phyloP scores from a whole-genome alignment of 2,113 vertebrate genomes.

The Telmatochromis brachygnathus region DNA sequence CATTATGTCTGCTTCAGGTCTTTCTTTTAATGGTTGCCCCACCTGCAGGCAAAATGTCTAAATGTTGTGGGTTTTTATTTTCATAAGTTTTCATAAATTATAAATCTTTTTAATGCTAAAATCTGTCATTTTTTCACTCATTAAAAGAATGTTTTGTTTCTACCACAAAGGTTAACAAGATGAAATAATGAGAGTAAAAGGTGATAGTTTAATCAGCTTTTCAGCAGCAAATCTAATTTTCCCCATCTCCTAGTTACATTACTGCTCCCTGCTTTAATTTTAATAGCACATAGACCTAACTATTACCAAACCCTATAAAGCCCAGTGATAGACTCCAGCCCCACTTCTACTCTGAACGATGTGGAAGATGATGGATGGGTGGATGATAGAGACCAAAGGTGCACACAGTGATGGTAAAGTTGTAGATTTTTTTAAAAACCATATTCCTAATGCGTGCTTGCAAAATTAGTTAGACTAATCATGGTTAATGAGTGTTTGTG shows the following conservation, averaged over 20 bases:
- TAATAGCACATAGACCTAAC: accelerated
- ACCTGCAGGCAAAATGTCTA: not conserved
- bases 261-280: not conserved
- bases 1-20: not conserved
- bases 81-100: not conserved
- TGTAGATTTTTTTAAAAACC: not conserved
- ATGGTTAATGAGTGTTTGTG: not conserved
- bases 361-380: not conserved
- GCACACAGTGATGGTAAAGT: not conserved
- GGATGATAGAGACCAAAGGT: not conserved
- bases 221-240: not conserved
- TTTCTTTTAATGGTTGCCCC: not conserved
- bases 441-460: not conserved
- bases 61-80: not conserved
- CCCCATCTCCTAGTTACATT: not conserved
- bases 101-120: not conserved
- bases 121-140: not conserved
- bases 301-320: not conserved
- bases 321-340: not conserved
- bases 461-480: not conserved
- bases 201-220: not conserved
- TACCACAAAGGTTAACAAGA: not conserved
- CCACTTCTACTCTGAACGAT: not conserved
- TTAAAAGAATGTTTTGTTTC: not conserved
- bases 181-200: not conserved